These are phyloP conservation scores for Cactoblastis cactorum DNA, from an alignment of 2,888 invertebrate genomes.

Conservation along the genomic window DNA sequence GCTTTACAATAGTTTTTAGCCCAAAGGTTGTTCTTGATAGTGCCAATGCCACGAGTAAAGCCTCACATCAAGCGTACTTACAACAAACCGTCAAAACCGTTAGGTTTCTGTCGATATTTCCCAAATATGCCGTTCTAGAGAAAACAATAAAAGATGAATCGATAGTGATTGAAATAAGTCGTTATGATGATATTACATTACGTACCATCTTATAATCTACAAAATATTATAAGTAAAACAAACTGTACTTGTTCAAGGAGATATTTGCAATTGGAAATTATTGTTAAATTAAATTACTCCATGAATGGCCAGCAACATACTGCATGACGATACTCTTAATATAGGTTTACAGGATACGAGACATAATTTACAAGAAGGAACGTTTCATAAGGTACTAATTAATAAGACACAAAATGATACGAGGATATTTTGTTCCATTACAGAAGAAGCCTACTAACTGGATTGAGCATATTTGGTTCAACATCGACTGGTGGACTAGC, in stretches of 20 bases:
- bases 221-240: no score
- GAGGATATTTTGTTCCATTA: neutral
- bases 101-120: constrained; percentile 25
- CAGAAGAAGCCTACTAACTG: neutral
- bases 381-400: neutral
- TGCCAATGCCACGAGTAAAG: constrained; percentile 48
- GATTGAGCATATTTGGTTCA: constrained; percentile 43
- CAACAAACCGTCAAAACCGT: constrained; percentile 26
- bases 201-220: no score
- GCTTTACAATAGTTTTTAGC: constrained; percentile 19
- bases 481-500: constrained; percentile 43
- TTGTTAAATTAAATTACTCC: no score
- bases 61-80: constrained; percentile 53
- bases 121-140: constrained; percentile 41
- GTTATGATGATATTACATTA: neutral
- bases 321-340: no score
- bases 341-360: no score
- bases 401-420: neutral
- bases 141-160: constrained; percentile 2
- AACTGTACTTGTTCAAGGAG: no score
- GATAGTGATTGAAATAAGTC: neutral
- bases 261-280: no score
- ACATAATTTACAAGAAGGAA: no score
- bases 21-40: constrained; percentile 28
- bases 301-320: no score